Evolutionary conservation across 2,888 invertebrate species (phyloP), one percentile per base, ranked within the genome.

Genomic region (Calliopum simillimum): DNA sequence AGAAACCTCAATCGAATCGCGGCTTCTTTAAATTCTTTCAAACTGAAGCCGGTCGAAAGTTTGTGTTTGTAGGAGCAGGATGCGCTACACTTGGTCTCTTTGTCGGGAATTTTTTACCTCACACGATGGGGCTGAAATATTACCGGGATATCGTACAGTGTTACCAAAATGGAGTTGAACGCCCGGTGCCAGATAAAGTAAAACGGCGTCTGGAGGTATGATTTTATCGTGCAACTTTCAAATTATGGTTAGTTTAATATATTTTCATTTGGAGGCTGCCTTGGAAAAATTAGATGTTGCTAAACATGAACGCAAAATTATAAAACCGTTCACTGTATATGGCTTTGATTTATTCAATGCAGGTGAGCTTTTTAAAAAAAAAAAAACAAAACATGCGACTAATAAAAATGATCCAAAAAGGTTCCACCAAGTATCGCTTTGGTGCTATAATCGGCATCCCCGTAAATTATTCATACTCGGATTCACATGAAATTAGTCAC

Each of bases 381-480:
- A 3, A 62, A 14, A n/a, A 33, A 19, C 14, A 5, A 11, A 6
- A 41, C 59, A 43, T 63, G 2, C 44, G 70, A 81, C 82, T 47
- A 89, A 49, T 49, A 49, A 8, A 2, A 8, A 47, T 5, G 8
- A 44, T 19, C 19, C 43, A 53, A 13, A 13, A 5, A 73, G 89
- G 90, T 23, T 88, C 88, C 69, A 85, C 87, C 4, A 87, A 86
- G 75, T 88, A 88, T 58, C 88, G 84, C 65, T 90, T 84, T 85
- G 95, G 95, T 14, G 90, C 88, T 19, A 86, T 89, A 49, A 81
- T 96, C 74, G 96, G 95, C 4, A 87, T 96, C 56, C 96, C 96
- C 16, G 86, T 88, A 0, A 92, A 91, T 82, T 95, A 92, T 82
- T 84, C 85, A 0, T 94, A 92, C 80, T 87, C 87, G 64, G 86